These are phyloP conservation scores for Noctuana brunneofusca DNA, from an alignment of 2,888 invertebrate species.

Conservation along the genomic window DNA sequence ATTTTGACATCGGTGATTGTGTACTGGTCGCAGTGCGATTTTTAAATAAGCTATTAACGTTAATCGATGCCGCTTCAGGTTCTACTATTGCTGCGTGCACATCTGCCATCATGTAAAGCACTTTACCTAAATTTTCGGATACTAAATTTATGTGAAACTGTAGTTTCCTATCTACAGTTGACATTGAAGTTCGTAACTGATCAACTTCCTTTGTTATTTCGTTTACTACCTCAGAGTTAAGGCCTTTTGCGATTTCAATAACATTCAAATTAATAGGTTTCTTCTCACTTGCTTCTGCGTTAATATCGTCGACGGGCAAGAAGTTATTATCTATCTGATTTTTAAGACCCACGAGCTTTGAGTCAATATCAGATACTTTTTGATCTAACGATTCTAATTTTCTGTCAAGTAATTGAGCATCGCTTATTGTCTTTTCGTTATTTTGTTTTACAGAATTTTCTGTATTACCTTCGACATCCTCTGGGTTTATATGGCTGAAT, in stretches of 20 bases:
- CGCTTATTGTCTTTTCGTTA: slow-evolving; percentile 52
- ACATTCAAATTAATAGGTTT: slow-evolving; percentile 93
- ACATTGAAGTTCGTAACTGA: slow-evolving; percentile 89
- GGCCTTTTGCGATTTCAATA: slow-evolving; percentile 91
- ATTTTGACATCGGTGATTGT: slow-evolving; percentile 81
- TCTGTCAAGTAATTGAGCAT: slow-evolving; percentile 83
- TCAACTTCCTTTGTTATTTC: slow-evolving; percentile 92
- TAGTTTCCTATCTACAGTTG: slow-evolving; percentile 90
- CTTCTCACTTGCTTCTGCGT: slow-evolving; percentile 93
- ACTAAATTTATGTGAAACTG: slow-evolving; percentile 93
- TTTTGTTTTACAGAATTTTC: slow-evolving; percentile 55
- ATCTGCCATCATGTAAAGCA: slow-evolving; percentile 90
- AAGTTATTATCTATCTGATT: slow-evolving; percentile 93
- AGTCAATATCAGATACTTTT: slow-evolving; percentile 92
- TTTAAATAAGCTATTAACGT: slow-evolving; percentile 75
- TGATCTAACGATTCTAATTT: slow-evolving; percentile 89
- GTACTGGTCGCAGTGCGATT: slow-evolving; percentile 84
- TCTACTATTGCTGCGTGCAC: slow-evolving; percentile 93
- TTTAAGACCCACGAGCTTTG: slow-evolving; percentile 89
- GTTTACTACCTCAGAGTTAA: slow-evolving; percentile 90
- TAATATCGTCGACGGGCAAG: slow-evolving; percentile 91
- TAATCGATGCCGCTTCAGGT: slow-evolving; percentile 83
- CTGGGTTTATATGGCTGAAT: slow-evolving; percentile 81
- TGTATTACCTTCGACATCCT: slow-evolving; percentile 61
- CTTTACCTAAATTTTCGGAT: slow-evolving; percentile 91